These are phyloP conservation scores for Desmophyllum pertusum DNA, from an alignment of 92 coral and sea anemone species.

Conservation along the genomic window DNA sequence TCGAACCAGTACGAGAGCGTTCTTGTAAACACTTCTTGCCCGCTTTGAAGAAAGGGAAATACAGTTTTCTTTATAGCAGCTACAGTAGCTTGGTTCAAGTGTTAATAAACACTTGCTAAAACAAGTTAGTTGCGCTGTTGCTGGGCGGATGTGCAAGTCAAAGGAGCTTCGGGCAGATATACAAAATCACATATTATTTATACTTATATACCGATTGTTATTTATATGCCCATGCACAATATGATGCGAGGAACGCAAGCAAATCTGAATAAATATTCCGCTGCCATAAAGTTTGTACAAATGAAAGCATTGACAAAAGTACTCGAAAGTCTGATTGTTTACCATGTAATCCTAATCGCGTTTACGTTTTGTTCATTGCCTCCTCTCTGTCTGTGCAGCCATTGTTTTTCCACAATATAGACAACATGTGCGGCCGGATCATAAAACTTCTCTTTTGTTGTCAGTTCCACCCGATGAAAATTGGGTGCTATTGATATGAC, in stretches of 20 bases:
- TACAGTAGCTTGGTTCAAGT: background rate
- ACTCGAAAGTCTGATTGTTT: background rate
- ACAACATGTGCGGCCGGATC: background rate
- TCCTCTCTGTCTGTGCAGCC: background rate
- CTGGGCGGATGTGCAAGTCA: background rate
- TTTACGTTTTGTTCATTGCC: background rate
- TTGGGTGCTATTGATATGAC: background rate
- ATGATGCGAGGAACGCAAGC: background rate
- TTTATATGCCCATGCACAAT: background rate
- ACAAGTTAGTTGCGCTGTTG: background rate
- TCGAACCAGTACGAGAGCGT: too few relatives aligned
- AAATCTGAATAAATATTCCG: background rate
- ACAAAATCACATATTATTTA: too few relatives aligned
- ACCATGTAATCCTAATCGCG: background rate
- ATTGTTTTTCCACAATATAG: background rate
- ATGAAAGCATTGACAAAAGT: background rate
- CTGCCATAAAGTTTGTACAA: background rate
- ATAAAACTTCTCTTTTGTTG: background rate
- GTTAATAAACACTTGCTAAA: background rate
- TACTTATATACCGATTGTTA: background rate
- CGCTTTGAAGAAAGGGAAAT: too few relatives aligned
- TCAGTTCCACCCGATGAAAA: background rate
- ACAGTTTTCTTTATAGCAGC: too few relatives aligned
- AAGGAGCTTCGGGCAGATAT: background rate
- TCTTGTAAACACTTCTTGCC: too few relatives aligned